These are phyloP conservation scores for Aplidium turbinatum DNA, from an alignment of 23 tunicate species.

Conservation along the genomic window DNA sequence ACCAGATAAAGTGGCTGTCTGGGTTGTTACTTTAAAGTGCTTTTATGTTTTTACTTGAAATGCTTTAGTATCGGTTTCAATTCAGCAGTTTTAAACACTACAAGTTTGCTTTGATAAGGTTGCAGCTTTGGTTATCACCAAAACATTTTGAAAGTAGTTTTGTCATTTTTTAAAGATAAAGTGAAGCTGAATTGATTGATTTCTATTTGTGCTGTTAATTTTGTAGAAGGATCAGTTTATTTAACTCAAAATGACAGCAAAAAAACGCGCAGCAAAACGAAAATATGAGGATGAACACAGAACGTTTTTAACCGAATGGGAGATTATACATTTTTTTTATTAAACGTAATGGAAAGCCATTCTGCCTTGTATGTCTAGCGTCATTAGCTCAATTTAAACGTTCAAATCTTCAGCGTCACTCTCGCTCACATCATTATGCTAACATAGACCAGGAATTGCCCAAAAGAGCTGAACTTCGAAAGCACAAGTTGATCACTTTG, in stretches of 20 bases:
- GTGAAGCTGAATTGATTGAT: too few relatives aligned
- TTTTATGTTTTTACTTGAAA: too few relatives aligned
- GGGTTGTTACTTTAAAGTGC: too few relatives aligned
- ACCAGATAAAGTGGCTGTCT: too few relatives aligned
- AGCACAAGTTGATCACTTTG: slow-evolving; percentile 35
- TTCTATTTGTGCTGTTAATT: slow-evolving; percentile 9
- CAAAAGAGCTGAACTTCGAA: slow-evolving; percentile 35
- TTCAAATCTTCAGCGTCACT: slow-evolving; percentile 45
- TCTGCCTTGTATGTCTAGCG: slow-evolving; percentile 40
- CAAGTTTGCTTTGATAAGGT: too few relatives aligned
- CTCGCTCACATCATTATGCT: slow-evolving; percentile 43
- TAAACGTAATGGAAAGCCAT: slow-evolving; percentile 49
- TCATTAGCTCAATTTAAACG: slow-evolving; percentile 46
- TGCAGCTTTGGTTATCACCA: too few relatives aligned
- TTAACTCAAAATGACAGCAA: slow-evolving; percentile 34
- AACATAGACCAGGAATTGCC: slow-evolving; percentile 28
- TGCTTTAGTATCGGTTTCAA: too few relatives aligned
- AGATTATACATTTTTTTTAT: slow-evolving; percentile 36
- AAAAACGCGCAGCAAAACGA: slow-evolving; percentile 54
- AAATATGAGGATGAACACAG: slow-evolving; percentile 51
- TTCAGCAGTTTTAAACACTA: too few relatives aligned
- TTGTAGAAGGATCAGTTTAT: slow-evolving; percentile 24
- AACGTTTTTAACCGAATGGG: slow-evolving; percentile 48
- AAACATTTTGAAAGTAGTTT: too few relatives aligned
- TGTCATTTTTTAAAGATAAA: too few relatives aligned